Percentiles rank a stretch among this genome's conserved stretches.
Conservation (phyloP, 2,797 vertebrate species). For the Neopelma chrysocephalum region DNA sequence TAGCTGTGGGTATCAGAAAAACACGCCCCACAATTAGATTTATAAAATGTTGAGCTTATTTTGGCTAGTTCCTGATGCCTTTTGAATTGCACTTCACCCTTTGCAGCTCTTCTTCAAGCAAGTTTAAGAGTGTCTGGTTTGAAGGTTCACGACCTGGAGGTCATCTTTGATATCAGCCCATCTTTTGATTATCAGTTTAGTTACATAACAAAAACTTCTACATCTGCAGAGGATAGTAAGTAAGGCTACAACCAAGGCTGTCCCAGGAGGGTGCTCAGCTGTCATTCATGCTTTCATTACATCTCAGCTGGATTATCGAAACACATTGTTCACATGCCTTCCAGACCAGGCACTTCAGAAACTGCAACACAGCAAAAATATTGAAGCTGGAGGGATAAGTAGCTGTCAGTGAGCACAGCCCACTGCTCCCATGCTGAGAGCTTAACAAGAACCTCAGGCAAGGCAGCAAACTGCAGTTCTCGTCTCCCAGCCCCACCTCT, state of each 20-base stretch:
- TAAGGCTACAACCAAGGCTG: slow-evolving; percentile 26
- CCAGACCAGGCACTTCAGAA: slow-evolving; percentile 36
- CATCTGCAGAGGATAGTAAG: not conserved
- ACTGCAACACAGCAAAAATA: slow-evolving; percentile 35
- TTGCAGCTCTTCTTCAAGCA: slow-evolving; percentile 24
- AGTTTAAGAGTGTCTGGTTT: slow-evolving; percentile 22
- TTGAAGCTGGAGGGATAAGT: slow-evolving; percentile 9
- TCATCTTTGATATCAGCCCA: slow-evolving; percentile 34
- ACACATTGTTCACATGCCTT: slow-evolving; percentile 34
- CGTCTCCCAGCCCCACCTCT: not conserved
- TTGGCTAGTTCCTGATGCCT: not conserved
- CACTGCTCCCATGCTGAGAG: not conserved
- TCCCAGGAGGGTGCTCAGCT: slow-evolving; percentile 48
- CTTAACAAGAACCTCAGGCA: not conserved
- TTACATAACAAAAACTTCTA: slow-evolving; percentile 30
- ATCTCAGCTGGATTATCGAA: slow-evolving; percentile 50
- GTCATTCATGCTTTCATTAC: slow-evolving; percentile 49
- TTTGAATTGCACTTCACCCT: slow-evolving; percentile 26
- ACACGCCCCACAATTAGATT: slow-evolving; percentile 29
- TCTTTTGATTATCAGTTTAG: slow-evolving; percentile 63
- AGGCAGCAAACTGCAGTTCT: not conserved
- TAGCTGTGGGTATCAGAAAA: slow-evolving; percentile 9
- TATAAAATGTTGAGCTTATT: slow-evolving; percentile 3
- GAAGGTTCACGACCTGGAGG: slow-evolving; percentile 36
- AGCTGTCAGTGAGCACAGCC: not conserved